Base-by-base conservation (phyloP, 2,888 invertebrate genomes). In the Myathropa florea region DNA sequence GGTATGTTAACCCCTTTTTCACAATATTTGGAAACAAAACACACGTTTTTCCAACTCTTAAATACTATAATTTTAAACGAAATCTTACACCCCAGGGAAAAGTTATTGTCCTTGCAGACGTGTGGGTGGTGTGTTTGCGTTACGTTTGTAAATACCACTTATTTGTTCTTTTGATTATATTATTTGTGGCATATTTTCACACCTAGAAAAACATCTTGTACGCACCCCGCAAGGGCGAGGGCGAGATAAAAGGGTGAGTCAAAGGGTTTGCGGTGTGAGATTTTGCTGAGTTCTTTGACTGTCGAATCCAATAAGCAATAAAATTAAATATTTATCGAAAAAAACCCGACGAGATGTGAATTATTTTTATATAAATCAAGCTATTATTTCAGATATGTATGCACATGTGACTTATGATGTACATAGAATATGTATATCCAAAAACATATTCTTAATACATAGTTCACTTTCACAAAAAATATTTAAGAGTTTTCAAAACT, bases 171-270 rank as follows among this genome's bases (percentile, higher is more conserved):
- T 67, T 88, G 89, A 90, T 91, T 91, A 89, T 79, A 85, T 89
- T 89, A 76, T 79, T 88, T 82, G 89, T 88, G 89, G 89, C 90
- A 90, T 91, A 91, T 92, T 92, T 91, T 91, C 86, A 90, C 92
- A 92, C 91, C 91, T 91, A 91, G 84, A 78, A 86, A 33, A 82
- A 82, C 63, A 82, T 61, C 30, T 53, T 24, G 46, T 61, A 18
- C 7, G n/a, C n/a, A n/a, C 24, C 4, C 23, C 12, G 21, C 30
- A 57, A n/a, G 12, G 4, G 23, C 64, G 60, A 39, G 82, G 70
- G 53, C 24, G 26, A 18, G 46, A 64, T 23, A 3, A 36, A 60
- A 75, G 46, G 59, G 24, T 59, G 24, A 30, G 18, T n/a, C 12
- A 83, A 85, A 78, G 76, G 83, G 85, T 57, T 68, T 28, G 33